Conservation (phyloP, 2,888 invertebrate species). For the Dynastes grantii region DNA sequence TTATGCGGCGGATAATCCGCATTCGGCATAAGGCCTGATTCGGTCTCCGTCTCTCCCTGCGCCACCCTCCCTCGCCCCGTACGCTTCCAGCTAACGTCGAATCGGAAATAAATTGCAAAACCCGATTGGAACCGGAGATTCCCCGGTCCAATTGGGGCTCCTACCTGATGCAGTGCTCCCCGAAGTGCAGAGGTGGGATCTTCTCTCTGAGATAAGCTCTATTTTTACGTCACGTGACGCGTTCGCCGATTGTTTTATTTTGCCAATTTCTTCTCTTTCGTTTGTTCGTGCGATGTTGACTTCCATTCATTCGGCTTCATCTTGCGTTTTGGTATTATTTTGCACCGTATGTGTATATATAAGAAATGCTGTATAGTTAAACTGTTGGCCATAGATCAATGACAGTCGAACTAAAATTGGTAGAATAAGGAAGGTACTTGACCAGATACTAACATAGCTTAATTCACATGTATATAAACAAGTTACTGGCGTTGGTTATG, state of each 20-base stretch:
- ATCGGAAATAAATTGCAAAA: constrained; percentile 60
- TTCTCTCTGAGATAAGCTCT: constrained; percentile 54
- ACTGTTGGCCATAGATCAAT: too few relatives aligned
- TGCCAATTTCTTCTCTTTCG: constrained; percentile 35
- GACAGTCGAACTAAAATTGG: too few relatives aligned
- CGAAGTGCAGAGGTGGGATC: constrained; percentile 56
- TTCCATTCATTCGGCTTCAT: too few relatives aligned
- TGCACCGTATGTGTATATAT: too few relatives aligned
- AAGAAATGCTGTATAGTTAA: too few relatives aligned
- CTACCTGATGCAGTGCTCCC: constrained; percentile 59
- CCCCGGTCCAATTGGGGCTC: constrained; percentile 58
- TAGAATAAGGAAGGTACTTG: too few relatives aligned
- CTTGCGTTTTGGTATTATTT: too few relatives aligned
- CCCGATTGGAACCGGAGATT: constrained; percentile 57
- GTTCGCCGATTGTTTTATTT: constrained; percentile 46
- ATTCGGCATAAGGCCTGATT: constrained; percentile 43
- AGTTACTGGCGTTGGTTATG: too few relatives aligned
- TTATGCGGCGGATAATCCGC: constrained; percentile 51
- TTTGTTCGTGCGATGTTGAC: not conserved
- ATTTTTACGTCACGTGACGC: constrained; percentile 50
- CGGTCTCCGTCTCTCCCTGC: constrained; percentile 17
- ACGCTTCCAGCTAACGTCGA: constrained; percentile 58
- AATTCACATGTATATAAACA: too few relatives aligned
- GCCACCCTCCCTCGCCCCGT: constrained; percentile 7
- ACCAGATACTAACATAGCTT: too few relatives aligned